Base-by-base conservation (phyloP, 1,140 invertebrate species). In the Drosophila lacertosa region DNA sequence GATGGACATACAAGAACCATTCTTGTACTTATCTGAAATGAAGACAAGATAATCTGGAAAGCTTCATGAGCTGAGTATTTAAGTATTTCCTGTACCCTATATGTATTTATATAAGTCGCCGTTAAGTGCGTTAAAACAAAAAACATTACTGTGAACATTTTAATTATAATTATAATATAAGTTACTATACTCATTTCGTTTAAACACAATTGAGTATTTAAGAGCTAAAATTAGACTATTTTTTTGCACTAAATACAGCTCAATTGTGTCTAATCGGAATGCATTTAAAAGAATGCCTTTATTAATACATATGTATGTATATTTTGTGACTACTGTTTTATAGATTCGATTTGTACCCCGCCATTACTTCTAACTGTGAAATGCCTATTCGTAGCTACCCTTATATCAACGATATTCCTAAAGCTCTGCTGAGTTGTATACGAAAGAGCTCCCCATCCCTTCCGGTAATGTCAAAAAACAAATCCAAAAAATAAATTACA, bases 291-390 rank as follows among this genome's bases (percentile, higher is more conserved):
- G 5, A 54, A 16, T 48, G 42, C 33, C 50, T 81, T 59, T 67
- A 84, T 82, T 77, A 51, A 81, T 58, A 62, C 72, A 62, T 75
- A 60, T 57, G 37, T 75, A 72, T 70, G 45, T 74, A 48, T 75
- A 76, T 86, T 80, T 76, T 84, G 76, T 84, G 65, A 77, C 68
- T 86, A 77, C 73, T 77, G 66, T 81, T 58, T 88, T 88, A 77
- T 88, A 88, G 82, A 78, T 88, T 70, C 82, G 81, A 76, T 88
- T 78, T 81, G 70, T 88, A 71, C 60, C 71, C 82, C 66, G 71
- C 74, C 67, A 76, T 88, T 84, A 78, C 80, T 79, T 59, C 80
- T 83, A 83, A 83, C 80, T 84, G 80, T 64, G 80, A 83, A 83
- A 82, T 88, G 78, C 67, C 50, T 88, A 76, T 78, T 88, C 74